Evolutionary conservation across 2,797 vertebrate genomes (phyloP).

Genomic region (Brachymystax lenok): DNA sequence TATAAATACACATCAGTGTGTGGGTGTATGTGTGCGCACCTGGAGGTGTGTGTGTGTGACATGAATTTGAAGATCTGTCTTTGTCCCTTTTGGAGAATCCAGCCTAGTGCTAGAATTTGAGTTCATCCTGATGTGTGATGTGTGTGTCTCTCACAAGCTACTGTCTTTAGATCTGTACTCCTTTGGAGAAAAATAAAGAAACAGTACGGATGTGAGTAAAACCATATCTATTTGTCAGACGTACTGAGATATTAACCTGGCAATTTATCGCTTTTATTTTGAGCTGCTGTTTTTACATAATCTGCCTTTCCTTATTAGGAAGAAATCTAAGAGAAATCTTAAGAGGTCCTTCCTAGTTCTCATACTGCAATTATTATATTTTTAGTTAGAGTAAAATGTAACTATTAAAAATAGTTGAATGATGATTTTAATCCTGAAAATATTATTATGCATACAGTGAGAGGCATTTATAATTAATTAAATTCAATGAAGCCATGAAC

Average conservation of each 20-base stretch:
- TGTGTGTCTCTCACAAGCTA: slow-evolving; percentile 46
- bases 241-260: slow-evolving; percentile 17
- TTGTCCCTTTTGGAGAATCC: slow-evolving; percentile 7
- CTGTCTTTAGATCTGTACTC: slow-evolving; percentile 47
- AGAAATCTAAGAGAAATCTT: slow-evolving; percentile 1
- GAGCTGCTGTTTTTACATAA: slow-evolving; percentile 24
- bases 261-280: neutral
- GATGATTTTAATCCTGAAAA: slow-evolving; percentile 33
- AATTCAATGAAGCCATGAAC: slow-evolving; percentile 23
- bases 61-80: neutral
- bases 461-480: slow-evolving; percentile 31
- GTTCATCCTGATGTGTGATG: slow-evolving; percentile 17
- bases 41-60: neutral
- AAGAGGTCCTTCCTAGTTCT: slow-evolving; percentile 16
- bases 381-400: slow-evolving; percentile 1
- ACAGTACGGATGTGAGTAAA: slow-evolving; percentile 18
- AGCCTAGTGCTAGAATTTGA: slow-evolving; percentile 23
- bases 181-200: slow-evolving; percentile 46
- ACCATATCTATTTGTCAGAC: slow-evolving; percentile 22
- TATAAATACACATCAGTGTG: neutral
- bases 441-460: slow-evolving; percentile 41
- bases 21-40: slow-evolving; percentile 6
- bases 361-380: slow-evolving; percentile 13
- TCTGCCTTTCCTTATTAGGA: slow-evolving; percentile 11
- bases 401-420: slow-evolving; percentile 28